Evolutionary conservation across 2,797 vertebrate species (phyloP).

Genomic region (Poeciliopsis paucimaculata): DNA sequence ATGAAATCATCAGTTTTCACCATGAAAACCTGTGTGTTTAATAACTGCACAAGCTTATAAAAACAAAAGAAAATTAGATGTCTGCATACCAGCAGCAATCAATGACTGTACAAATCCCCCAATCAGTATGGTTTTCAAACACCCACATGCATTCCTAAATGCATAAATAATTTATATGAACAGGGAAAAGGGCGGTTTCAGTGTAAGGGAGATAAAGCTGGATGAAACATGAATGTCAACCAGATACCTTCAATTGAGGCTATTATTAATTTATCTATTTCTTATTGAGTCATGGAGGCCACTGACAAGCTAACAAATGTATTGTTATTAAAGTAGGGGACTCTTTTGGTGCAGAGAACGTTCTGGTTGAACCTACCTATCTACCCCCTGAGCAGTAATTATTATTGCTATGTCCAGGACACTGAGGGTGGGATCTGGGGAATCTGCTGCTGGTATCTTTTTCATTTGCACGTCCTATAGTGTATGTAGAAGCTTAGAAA

Average conservation of each 20-base stretch:
- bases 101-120: constrained; percentile 36
- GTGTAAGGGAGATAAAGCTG: constrained; percentile 60
- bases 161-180: constrained; percentile 72
- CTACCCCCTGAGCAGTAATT: constrained; percentile 67
- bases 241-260: constrained; percentile 67
- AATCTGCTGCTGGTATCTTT: constrained; percentile 59
- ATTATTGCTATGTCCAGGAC: constrained; percentile 57
- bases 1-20: neutral
- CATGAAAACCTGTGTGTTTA: constrained; percentile 4
- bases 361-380: constrained; percentile 59
- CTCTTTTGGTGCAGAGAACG: constrained; percentile 60
- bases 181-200: constrained; percentile 59
- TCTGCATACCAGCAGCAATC: constrained; percentile 4
- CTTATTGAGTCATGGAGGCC: constrained; percentile 68
- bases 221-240: constrained; percentile 52
- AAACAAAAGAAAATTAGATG: constrained; percentile 15
- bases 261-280: constrained; percentile 78
- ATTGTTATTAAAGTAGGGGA: constrained; percentile 66
- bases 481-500: constrained; percentile 64
- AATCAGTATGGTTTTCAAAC: constrained; percentile 35
- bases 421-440: constrained; percentile 38
- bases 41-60: constrained; percentile 16
- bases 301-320: constrained; percentile 60
- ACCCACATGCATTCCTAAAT: constrained; percentile 47
- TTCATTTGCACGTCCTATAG: constrained; percentile 56